phyloP scores from a whole-genome alignment of 2,888 invertebrate species.

The Agriotes lineatus region DNA sequence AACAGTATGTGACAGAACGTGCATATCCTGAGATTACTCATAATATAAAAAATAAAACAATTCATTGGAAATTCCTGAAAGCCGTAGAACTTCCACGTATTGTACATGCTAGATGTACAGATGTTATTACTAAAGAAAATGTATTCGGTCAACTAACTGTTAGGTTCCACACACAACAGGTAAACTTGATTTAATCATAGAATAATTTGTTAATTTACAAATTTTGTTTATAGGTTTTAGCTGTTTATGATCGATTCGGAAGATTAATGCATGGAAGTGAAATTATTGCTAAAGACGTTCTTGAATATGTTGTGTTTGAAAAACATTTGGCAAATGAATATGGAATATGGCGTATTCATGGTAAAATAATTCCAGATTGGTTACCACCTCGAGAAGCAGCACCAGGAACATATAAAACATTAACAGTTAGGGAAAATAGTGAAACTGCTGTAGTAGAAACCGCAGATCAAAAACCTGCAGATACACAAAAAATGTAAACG shows the following conservation, averaged over 20 bases:
- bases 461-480: too few species aligned
- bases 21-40: conserved; percentile 88
- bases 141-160: conserved; percentile 92
- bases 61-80: conserved; percentile 89
- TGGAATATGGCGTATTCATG: conserved; percentile 93
- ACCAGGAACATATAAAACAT: conserved; percentile 68
- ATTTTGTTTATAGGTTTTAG: conserved; percentile 71
- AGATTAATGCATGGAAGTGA: conserved; percentile 94
- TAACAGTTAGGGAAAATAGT: background rate
- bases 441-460: conserved; percentile 1
- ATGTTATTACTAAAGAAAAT: conserved; percentile 85
- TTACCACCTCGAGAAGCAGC: conserved; percentile 76
- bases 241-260: conserved; percentile 97
- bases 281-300: conserved; percentile 88
- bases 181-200: conserved; percentile 53
- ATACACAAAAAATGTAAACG: too few species aligned
- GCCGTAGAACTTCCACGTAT: conserved; percentile 88
- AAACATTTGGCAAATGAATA: conserved; percentile 93
- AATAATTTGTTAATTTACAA: too few species aligned
- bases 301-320: conserved; percentile 98
- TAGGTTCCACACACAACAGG: conserved; percentile 92
- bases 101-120: conserved; percentile 86
- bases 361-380: conserved; percentile 95
- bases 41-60: conserved; percentile 81
- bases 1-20: conserved; percentile 83